A percentile compares a stretch with the other conserved stretches of the same genome.
phyloP scores from a whole-genome alignment of 1,140 invertebrate genomes.

The Caenorhabditis briggsae region DNA sequence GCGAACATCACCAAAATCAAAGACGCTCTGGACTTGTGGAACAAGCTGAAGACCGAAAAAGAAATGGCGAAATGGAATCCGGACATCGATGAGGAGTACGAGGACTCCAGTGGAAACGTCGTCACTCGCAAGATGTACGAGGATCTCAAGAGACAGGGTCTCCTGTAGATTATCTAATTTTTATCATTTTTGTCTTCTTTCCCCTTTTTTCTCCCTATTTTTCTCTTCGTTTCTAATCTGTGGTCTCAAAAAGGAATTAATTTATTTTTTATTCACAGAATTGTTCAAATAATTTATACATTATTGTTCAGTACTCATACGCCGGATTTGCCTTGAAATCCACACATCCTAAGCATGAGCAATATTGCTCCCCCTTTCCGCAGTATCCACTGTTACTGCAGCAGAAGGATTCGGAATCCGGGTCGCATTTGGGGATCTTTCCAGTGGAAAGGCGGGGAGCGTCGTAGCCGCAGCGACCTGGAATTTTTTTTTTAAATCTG shows the following conservation, averaged over 20 bases:
- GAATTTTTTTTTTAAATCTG: slow-evolving; percentile 22
- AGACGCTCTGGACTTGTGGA: slow-evolving; percentile 91
- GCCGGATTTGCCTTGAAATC: slow-evolving; percentile 68
- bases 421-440: slow-evolving; percentile 70
- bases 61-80: slow-evolving; percentile 89
- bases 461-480: slow-evolving; percentile 70
- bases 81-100: slow-evolving; percentile 93
- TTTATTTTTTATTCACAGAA: background rate
- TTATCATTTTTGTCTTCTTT: background rate
- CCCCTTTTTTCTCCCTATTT: background rate
- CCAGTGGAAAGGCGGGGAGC: slow-evolving; percentile 69
- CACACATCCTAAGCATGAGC: slow-evolving; percentile 70
- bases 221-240: background rate
- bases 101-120: slow-evolving; percentile 98
- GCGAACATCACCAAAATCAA: slow-evolving; percentile 99
- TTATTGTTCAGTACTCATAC: slow-evolving; percentile 53
- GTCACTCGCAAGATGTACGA: slow-evolving; percentile 98
- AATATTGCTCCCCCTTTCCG: slow-evolving; percentile 67
- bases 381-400: slow-evolving; percentile 67
- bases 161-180: slow-evolving; percentile 82
- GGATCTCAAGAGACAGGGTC: slow-evolving; percentile 96
- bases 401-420: slow-evolving; percentile 64
- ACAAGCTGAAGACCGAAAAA: slow-evolving; percentile 94
- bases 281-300: slow-evolving; percentile 31
- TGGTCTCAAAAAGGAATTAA: slow-evolving; percentile 2